Percentiles rank a stretch among this genome's conserved stretches.
Conservation (phyloP, 2,888 invertebrate genomes). For the Drosophila emarginata region DNA sequence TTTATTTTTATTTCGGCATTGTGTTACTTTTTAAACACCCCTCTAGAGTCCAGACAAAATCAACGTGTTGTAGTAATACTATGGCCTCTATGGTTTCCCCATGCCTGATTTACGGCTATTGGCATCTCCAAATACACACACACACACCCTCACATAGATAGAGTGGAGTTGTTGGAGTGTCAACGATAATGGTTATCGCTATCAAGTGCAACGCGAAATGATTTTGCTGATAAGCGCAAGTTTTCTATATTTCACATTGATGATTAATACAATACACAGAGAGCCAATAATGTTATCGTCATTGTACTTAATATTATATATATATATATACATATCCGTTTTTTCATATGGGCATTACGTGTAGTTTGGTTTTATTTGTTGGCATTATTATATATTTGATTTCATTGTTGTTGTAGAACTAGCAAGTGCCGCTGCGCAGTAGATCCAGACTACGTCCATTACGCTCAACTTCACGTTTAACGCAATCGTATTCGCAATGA, state of each 20-base stretch:
- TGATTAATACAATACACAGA: conserved; percentile 47
- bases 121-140: not conserved
- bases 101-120: not conserved
- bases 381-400: not conserved
- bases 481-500: conserved; percentile 72
- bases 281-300: not conserved
- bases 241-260: conserved; percentile 34
- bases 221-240: conserved; percentile 50
- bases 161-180: conserved; percentile 16
- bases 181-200: conserved; percentile 33
- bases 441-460: conserved; percentile 69
- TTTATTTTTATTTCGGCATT: no score
- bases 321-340: conserved; percentile 9
- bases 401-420: not conserved
- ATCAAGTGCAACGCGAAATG: conserved; percentile 40
- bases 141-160: not conserved
- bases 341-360: conserved; percentile 10
- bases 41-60: conserved; percentile 5
- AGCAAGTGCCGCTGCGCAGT: conserved; percentile 69
- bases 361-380: conserved; percentile 13
- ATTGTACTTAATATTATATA: conserved; percentile 18
- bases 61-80: not conserved
- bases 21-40: conserved; percentile 11
- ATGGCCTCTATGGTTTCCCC: conserved; percentile 7
- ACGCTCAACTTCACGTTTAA: conserved; percentile 50